A percentile compares a stretch with the other conserved stretches of the same genome.
Evolutionary conservation across 1,140 invertebrate genomes (phyloP).

Genomic region (Platorchestia sp.): DNA sequence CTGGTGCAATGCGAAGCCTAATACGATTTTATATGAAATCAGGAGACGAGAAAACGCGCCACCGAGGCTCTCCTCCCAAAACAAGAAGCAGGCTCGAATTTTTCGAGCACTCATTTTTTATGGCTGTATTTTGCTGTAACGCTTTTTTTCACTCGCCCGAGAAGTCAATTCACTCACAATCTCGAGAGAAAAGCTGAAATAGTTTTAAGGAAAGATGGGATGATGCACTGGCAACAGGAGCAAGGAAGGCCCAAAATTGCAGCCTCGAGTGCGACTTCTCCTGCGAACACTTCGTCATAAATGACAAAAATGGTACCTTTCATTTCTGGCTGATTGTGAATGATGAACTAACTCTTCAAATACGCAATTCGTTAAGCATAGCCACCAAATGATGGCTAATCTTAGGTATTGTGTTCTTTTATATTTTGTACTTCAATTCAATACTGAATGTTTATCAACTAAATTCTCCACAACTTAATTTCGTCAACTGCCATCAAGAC

Average conservation of each 20-base stretch:
- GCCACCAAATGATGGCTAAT: not conserved
- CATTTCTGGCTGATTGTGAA: not conserved
- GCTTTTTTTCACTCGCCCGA: not conserved
- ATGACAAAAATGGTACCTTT: not conserved
- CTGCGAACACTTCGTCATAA: not conserved
- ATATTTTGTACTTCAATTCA: not conserved
- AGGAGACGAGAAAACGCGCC: slow-evolving; percentile 26
- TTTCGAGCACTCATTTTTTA: slow-evolving; percentile 36
- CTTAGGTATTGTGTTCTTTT: not conserved
- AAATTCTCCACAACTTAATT: too few relatives aligned
- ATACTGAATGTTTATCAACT: too few relatives aligned
- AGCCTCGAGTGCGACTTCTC: not conserved
- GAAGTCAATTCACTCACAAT: slow-evolving; percentile 45
- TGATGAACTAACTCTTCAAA: not conserved
- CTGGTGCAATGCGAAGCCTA: slow-evolving; percentile 16
- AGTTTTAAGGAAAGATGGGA: slow-evolving; percentile 43
- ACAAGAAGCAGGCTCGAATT: slow-evolving; percentile 24
- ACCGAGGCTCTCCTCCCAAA: not conserved
- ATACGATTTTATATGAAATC: slow-evolving; percentile 54
- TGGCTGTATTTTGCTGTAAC: slow-evolving; percentile 8
- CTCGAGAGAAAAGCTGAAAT: slow-evolving; percentile 7
- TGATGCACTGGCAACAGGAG: not conserved
- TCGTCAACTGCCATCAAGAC: too few relatives aligned
- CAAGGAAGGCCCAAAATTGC: not conserved
- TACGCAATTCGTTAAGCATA: not conserved